Evolutionary conservation across 2,113 vertebrate genomes (phyloP), one percentile per base, ranked within the genome.

Genomic region (Cheilinus undulatus): DNA sequence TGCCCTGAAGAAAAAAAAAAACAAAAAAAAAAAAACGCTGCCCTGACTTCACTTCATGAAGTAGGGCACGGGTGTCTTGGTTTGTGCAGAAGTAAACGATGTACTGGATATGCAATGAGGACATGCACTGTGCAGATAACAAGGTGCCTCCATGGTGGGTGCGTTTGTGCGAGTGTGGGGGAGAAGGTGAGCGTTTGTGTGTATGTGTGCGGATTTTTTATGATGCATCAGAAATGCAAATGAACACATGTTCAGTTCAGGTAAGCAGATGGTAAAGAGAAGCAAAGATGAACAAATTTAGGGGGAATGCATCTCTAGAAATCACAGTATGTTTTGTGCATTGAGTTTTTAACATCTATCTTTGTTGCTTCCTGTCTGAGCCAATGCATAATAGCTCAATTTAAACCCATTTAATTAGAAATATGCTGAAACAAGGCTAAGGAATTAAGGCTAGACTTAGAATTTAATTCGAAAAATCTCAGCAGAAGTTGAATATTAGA

Each of bases 201-300:
- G 13, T 28, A 17, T 45, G 71, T 73, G 24, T 76, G 42, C 14
- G 36, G 42, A n/a, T 42, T 52, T 45, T 66, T 65, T 48, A 52
- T 80, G 58, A 78, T 76, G 40, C 45, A 58, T 56, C 74, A 65
- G 70, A 80, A 80, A 86, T 88, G 78, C 63, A 86, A 88, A 87
- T 83, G 27, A 78, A 68, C 77, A 83, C 77, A 76, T 76, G 69
- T 27, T 84, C 9, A 4, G 38, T 53, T 68, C 78, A 88, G 75
- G 82, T 80, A 42, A 76, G 59, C 80, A 88, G 85, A 78, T 84
- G 83, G 61, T 66, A 59, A 7, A 13, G 17, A 38, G 32, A 45
- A 48, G 50, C 58, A 28, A 26, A 68, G 27, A 65, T 27, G 7
- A 72, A 59, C 32, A 48, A 45, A 66, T 54, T 67, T 57, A 70